A percentile compares a stretch with the other conserved stretches of the same genome.
Conservation (phyloP, 2,888 invertebrate genomes). For the Scaptomyza reducta region DNA sequence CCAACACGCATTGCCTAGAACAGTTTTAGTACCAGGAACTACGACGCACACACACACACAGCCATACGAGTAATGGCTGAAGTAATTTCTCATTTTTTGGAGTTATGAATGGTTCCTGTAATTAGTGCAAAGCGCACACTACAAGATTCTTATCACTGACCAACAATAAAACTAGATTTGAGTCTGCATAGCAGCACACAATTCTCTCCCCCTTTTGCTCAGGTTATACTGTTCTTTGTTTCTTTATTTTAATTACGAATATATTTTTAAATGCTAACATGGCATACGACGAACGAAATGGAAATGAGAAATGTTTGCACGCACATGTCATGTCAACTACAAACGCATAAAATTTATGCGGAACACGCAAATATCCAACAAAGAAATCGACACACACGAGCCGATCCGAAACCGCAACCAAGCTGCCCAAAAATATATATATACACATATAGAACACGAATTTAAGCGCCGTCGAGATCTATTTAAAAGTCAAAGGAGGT, state of each 20-base stretch:
- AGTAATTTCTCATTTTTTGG: conserved; percentile 47
- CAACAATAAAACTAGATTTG: conserved; percentile 74
- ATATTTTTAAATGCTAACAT: conserved; percentile 77
- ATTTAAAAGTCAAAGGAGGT: conserved; percentile 30
- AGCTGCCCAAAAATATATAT: conserved; percentile 41
- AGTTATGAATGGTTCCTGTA: conserved; percentile 65
- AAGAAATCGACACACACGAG: conserved; percentile 60
- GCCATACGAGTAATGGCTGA: conserved; percentile 37
- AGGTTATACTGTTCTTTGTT: conserved; percentile 7
- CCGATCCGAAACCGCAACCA: conserved; percentile 50
- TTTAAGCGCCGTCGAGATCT: conserved; percentile 40
- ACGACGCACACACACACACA: conserved; percentile 21
- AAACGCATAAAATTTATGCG: conserved; percentile 80
- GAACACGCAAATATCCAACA: conserved; percentile 72
- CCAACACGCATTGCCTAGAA: conserved; percentile 42
- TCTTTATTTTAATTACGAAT: conserved; percentile 73
- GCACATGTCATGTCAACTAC: conserved; percentile 80
- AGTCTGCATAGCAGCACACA: conserved; percentile 46
- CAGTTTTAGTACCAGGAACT: conserved; percentile 10
- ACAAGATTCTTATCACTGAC: conserved; percentile 62
- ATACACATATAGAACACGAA: conserved; percentile 20
- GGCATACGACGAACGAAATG: conserved; percentile 77
- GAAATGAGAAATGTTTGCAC: conserved; percentile 79
- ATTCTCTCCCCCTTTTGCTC: conserved; percentile 12
- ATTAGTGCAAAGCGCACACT: conserved; percentile 70